These are phyloP conservation scores for Pseudomyrmex pallidus DNA, from an alignment of 1,140 invertebrate genomes.

Conservation along the genomic window DNA sequence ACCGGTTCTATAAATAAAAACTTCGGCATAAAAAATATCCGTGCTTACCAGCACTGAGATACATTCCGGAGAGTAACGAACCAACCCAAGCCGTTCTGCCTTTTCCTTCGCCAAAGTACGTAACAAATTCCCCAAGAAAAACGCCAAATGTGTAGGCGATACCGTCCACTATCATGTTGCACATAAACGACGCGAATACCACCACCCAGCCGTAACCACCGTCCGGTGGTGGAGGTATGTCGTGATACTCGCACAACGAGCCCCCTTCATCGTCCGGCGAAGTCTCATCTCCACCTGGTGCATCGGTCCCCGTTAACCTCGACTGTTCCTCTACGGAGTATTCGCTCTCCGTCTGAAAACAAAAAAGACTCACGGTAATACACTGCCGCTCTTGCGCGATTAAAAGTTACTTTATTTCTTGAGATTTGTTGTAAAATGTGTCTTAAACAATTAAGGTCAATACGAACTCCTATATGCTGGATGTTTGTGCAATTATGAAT, in stretches of 20 bases:
- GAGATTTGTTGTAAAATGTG: background rate
- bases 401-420: background rate
- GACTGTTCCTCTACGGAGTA: slow-evolving; percentile 92
- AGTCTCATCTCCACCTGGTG: slow-evolving; percentile 83
- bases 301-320: slow-evolving; percentile 87
- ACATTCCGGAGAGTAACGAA: slow-evolving; percentile 96
- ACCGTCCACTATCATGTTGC: slow-evolving; percentile 99
- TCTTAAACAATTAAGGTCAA: too few species aligned
- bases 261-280: slow-evolving; percentile 90
- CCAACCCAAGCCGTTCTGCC: slow-evolving; percentile 97
- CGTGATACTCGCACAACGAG: slow-evolving; percentile 90
- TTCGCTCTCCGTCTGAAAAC: slow-evolving; percentile 93
- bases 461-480: too few species aligned
- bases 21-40: background rate
- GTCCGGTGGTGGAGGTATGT: slow-evolving; percentile 93
- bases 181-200: slow-evolving; percentile 98
- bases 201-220: slow-evolving; percentile 97
- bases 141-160: slow-evolving; percentile 97
- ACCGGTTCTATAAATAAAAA: too few species aligned
- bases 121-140: slow-evolving; percentile 93
- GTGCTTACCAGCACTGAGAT: slow-evolving; percentile 93
- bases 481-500: too few species aligned
- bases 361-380: slow-evolving; percentile 32
- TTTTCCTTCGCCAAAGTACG: slow-evolving; percentile 93
- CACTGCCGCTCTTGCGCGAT: background rate